A percentile compares a stretch with the other conserved stretches of the same genome.
Evolutionary conservation across 1,140 invertebrate genomes (phyloP).

Genomic region (Lordiphosa clarofinis): DNA sequence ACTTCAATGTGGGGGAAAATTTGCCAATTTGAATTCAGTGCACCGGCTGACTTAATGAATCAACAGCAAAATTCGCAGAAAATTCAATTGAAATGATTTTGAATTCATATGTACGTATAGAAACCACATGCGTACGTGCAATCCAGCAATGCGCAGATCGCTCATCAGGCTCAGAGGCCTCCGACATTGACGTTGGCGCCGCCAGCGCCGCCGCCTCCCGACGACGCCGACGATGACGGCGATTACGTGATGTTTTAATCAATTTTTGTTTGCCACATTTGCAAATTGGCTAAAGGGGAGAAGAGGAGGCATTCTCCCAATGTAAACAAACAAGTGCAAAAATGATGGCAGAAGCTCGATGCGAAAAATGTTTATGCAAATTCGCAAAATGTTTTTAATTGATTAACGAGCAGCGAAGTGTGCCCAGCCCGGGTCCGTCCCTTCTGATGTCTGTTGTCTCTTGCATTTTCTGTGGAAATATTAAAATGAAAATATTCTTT

Average conservation of each 20-base stretch:
- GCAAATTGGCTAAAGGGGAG: conserved; percentile 21
- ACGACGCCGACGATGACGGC: conserved; percentile 30
- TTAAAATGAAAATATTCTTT: conserved; percentile 5
- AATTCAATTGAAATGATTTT: conserved; percentile 47
- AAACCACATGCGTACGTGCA: conserved; percentile 61
- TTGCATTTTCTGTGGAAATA: conserved; percentile 18
- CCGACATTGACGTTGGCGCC: conserved; percentile 40
- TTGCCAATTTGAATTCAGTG: conserved; percentile 47
- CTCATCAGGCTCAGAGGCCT: conserved; percentile 4
- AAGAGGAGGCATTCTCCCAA: conserved; percentile 8
- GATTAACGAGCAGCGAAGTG: conserved; percentile 55
- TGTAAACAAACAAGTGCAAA: conserved; percentile 62
- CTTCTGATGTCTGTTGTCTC: neutral
- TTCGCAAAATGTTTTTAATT: conserved; percentile 49
- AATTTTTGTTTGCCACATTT: conserved; percentile 53
- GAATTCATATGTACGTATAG: conserved; percentile 47
- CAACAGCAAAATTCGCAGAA: conserved; percentile 45
- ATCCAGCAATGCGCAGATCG: conserved; percentile 16
- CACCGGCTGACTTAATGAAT: conserved; percentile 36
- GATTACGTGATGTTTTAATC: conserved; percentile 76
- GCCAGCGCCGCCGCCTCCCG: conserved; percentile 18
- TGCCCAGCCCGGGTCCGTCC: conserved; percentile 18
- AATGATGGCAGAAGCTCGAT: conserved; percentile 37
- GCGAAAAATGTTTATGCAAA: conserved; percentile 59
- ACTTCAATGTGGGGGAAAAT: conserved; percentile 12